phyloP scores from a whole-genome alignment of 2,888 invertebrate genomes.

The Malthinus flaveolus region DNA sequence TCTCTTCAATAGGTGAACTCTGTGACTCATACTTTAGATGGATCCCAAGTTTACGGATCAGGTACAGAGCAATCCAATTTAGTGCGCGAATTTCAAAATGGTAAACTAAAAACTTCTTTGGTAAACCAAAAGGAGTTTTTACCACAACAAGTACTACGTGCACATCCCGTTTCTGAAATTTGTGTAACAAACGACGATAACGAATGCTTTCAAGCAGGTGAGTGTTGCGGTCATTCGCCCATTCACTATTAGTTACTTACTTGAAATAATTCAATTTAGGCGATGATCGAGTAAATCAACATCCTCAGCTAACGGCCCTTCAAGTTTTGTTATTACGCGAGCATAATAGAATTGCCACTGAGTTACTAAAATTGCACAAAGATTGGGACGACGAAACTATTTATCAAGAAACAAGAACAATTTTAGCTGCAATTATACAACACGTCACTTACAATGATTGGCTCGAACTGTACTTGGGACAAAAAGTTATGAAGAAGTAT shows the following conservation, averaged over 20 bases:
- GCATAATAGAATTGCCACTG: conserved; percentile 75
- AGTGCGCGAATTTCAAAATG: conserved; percentile 64
- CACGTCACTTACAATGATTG: conserved; percentile 75
- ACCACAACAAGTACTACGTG: conserved; percentile 59
- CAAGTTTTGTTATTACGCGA: conserved; percentile 79
- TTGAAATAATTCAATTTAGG: conserved; percentile 56
- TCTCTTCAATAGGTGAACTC: conserved; percentile 65
- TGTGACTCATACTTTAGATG: conserved; percentile 72
- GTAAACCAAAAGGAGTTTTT: conserved; percentile 67
- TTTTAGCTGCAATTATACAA: conserved; percentile 72
- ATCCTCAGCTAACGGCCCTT: conserved; percentile 71
- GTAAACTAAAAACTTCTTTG: conserved; percentile 66
- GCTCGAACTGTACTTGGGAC: conserved; percentile 69
- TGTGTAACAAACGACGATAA: conserved; percentile 68
- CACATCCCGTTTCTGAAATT: conserved; percentile 65
- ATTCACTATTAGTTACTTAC: conserved; percentile 46
- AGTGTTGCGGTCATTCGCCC: neutral
- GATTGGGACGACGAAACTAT: conserved; percentile 72
- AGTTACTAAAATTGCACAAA: conserved; percentile 68
- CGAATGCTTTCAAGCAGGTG: conserved; percentile 37
- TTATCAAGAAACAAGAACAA: conserved; percentile 71
- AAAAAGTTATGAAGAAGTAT: conserved; percentile 42
- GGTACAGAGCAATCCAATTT: conserved; percentile 59
- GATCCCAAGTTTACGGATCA: conserved; percentile 76
- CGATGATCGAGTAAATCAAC: conserved; percentile 76